Evolutionary conservation across 2,113 vertebrate species (phyloP).

Genomic region (Lota lota): DNA sequence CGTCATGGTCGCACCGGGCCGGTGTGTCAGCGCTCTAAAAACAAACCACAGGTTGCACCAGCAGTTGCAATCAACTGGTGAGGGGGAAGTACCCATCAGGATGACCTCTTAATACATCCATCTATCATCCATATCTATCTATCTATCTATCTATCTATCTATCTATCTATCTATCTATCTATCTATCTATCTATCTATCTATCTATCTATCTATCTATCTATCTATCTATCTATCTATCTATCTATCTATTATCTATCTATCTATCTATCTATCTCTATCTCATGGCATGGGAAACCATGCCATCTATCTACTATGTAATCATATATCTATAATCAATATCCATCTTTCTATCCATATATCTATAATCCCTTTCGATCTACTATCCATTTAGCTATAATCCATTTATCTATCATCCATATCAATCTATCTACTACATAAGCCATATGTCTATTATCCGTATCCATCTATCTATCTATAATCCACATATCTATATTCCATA

Average conservation of each 20-base stretch:
- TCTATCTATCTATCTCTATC: not conserved
- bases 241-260: not conserved
- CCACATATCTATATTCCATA: too few relatives aligned
- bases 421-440: too few relatives aligned
- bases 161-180: not conserved
- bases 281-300: too few relatives aligned
- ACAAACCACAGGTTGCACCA: too few relatives aligned
- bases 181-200: not conserved
- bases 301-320: too few relatives aligned
- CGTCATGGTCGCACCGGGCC: too few relatives aligned
- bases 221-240: not conserved
- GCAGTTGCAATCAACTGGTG: not conserved
- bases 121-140: not conserved
- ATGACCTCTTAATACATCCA: too few relatives aligned
- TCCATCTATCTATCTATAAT: not conserved
- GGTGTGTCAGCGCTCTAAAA: too few relatives aligned
- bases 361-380: not conserved
- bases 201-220: not conserved
- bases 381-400: not conserved
- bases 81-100: too few relatives aligned
- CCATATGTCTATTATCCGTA: too few relatives aligned
- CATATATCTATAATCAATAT: not conserved
- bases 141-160: conserved; percentile 3
- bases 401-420: not conserved
- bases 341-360: not conserved